Conservation (phyloP, 2,113 vertebrate genomes). For the Eira barbara region DNA sequence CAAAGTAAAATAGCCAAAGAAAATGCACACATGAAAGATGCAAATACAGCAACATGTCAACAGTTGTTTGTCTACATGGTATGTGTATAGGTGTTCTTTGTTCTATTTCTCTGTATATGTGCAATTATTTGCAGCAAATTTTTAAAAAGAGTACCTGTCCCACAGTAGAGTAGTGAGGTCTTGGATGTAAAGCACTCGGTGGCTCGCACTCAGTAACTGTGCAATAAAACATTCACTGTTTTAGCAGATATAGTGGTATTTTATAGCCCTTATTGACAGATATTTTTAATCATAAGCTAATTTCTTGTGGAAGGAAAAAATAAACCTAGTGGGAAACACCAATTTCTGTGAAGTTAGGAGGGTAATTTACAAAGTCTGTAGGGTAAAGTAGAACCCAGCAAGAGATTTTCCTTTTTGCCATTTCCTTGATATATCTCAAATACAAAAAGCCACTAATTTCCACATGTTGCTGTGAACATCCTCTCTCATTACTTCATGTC, state of each 20-base stretch:
- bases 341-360: neutral
- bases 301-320: conserved; percentile 25
- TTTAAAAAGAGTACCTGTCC: neutral
- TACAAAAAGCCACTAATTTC: neutral
- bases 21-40: neutral
- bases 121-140: conserved; percentile 8
- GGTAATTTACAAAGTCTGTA: neutral
- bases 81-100: neutral
- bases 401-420: neutral
- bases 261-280: neutral
- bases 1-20: neutral
- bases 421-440: neutral
- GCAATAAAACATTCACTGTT: neutral
- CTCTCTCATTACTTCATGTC: neutral
- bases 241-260: neutral
- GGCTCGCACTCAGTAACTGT: neutral
- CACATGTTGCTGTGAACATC: neutral
- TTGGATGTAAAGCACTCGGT: neutral
- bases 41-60: neutral
- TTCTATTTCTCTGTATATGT: conserved; percentile 7
- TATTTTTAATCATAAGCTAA: neutral
- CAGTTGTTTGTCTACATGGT: neutral
- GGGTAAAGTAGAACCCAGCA: neutral
- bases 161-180: neutral
- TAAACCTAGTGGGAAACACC: neutral